phyloP scores from a whole-genome alignment of 2,113 vertebrate species.

The Peucedramus taeniatus region DNA sequence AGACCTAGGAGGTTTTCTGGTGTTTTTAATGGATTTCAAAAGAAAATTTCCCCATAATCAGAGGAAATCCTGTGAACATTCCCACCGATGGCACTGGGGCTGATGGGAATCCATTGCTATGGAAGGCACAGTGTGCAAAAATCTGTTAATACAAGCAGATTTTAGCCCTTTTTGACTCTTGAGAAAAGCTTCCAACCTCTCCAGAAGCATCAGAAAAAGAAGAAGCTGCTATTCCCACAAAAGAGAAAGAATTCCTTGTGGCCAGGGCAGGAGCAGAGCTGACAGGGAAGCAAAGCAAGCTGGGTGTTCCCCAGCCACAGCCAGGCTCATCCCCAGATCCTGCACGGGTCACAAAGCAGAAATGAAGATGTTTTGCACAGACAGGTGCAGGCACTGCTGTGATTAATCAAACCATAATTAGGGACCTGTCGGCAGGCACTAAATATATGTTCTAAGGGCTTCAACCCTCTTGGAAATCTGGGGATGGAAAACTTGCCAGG shows the following conservation, averaged over 20 bases:
- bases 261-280: not conserved
- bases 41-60: not conserved
- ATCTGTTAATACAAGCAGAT: not conserved
- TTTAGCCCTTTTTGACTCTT: not conserved
- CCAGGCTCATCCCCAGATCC: not conserved
- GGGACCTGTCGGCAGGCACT: constrained; percentile 52
- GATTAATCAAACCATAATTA: constrained; percentile 71
- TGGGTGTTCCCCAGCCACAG: not conserved
- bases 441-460: constrained; percentile 60
- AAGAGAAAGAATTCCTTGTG: not conserved
- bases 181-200: not conserved
- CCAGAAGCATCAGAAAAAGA: not conserved
- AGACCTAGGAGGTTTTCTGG: not conserved
- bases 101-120: not conserved
- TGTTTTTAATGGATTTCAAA: not conserved
- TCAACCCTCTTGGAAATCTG: constrained; percentile 42
- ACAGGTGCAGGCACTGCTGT: constrained; percentile 64
- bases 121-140: not conserved
- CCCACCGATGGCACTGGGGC: not conserved
- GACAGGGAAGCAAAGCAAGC: not conserved
- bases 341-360: constrained; percentile 37
- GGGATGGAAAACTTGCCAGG: constrained; percentile 53
- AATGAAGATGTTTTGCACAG: constrained; percentile 58
- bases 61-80: not conserved
- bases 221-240: not conserved